phyloP scores from a whole-genome alignment of 2,888 invertebrate genomes.

The Calameuta pallipes region DNA sequence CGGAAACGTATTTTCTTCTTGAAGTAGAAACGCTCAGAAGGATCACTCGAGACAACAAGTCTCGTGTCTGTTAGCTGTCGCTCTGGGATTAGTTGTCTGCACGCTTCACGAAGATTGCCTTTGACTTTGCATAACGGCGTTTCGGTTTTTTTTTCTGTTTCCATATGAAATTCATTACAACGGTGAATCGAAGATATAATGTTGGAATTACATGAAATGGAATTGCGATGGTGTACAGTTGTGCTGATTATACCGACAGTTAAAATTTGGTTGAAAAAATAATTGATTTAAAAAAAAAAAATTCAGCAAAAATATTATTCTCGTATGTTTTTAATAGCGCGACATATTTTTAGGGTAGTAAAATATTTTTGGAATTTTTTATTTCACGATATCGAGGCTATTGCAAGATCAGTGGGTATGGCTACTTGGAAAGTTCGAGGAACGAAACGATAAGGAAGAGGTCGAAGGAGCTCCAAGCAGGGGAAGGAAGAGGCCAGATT shows the following conservation, averaged over 20 bases:
- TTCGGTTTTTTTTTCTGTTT: not conserved
- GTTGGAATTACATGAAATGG: not conserved
- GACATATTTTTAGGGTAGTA: not conserved
- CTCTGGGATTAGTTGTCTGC: not conserved
- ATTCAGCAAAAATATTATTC: too few species aligned
- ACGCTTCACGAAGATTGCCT: not conserved
- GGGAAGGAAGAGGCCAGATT: not conserved
- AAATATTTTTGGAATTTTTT: not conserved
- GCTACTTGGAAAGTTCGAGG: not conserved
- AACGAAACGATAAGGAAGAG: not conserved
- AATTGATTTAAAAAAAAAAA: not conserved
- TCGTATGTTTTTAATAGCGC: not conserved
- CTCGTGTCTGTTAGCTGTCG: not conserved
- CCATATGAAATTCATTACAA: not conserved
- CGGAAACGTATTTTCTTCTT: slow-evolving; percentile 18
- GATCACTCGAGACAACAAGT: not conserved
- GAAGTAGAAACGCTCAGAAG: not conserved
- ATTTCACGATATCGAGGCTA: not conserved
- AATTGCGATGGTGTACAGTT: not conserved
- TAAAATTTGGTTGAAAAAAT: not conserved
- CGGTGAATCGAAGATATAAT: not conserved
- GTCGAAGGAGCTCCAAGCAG: too few species aligned
- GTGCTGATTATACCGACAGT: not conserved
- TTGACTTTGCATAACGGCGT: not conserved
- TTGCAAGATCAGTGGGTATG: not conserved